Evolutionary conservation across 2,888 invertebrate species (phyloP), one percentile per base, ranked within the genome.

Genomic region (Tanytarsus gracilentus): DNA sequence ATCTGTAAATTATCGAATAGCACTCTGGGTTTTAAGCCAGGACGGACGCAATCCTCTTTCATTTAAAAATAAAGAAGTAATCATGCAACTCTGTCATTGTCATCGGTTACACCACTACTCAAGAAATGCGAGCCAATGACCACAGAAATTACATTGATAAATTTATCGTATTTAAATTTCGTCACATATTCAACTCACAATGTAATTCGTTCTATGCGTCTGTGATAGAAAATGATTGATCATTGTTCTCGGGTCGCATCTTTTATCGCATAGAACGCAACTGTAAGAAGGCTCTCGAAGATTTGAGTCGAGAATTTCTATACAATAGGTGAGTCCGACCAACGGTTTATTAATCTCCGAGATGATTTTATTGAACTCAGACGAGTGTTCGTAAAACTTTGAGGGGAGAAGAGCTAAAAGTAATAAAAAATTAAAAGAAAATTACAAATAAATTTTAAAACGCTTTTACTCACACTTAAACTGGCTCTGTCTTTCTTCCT

Each of bases 201-300:
- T 72, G 70, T 85, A 90, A 68, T 85, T 81, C 67, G 79, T 76
- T n/a, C 84, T 79, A 69, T 91, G 90, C 71, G 84, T 83, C 71
- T 83, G 84, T 69, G 88, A 86, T 23, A 84, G 83, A 69, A 89
- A 78, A 71, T 90, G 90, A 64, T 83, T 82, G 71, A 89, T 77
- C 65, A 89, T 86, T 52, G 86, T 87, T 49, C 86, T 79, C 25
- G 84, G 85, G 69, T 88, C 86, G 36, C 88, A 88, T 65, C 84
- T 83, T 71, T 88, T 89, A 67, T 81, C 80, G 71, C 90, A 91
- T 63, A 90, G 75, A 65, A 85, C 78, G 73, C 90, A 91, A 58
- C 83, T 76, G 72, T 90, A 90, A 58, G 79, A 74, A 0, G 88
- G 86, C 70, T 87, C 87, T 68, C 79, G 77, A 64, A 81, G 80